Evolutionary conservation across 2,888 invertebrate genomes (phyloP).

Genomic region (Parnassius orleans): DNA sequence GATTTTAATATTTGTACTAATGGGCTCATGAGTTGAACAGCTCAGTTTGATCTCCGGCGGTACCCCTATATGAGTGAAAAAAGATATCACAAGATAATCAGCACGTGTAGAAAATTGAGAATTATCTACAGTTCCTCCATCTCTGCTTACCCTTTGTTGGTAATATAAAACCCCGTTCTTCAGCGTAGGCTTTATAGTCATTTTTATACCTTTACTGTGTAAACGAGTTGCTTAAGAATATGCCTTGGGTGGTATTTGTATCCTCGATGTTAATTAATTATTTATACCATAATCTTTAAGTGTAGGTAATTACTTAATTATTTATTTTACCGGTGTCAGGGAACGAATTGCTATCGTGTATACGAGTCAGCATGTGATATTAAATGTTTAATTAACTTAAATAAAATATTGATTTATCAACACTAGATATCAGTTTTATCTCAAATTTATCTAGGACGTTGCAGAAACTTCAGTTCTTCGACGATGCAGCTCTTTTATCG

Average conservation of each 20-base stretch:
- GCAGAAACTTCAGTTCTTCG: constrained; percentile 41
- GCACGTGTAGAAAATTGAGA: too few species aligned
- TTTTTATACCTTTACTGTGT: too few species aligned
- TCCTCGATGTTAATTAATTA: not conserved
- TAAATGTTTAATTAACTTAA: not conserved
- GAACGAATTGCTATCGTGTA: constrained; percentile 4
- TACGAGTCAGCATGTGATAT: constrained; percentile 1
- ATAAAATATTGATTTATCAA: constrained; percentile 47
- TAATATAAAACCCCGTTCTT: too few species aligned
- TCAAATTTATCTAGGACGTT: constrained; percentile 51
- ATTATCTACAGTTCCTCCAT: too few species aligned
- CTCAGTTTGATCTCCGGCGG: too few species aligned
- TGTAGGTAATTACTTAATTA: not conserved
- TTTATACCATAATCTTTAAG: not conserved
- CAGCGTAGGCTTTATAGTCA: too few species aligned
- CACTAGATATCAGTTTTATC: constrained; percentile 56
- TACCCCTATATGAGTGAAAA: too few species aligned
- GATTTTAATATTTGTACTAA: too few species aligned
- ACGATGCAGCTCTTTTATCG: constrained; percentile 33
- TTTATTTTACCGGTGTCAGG: not conserved
- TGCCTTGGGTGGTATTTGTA: not conserved
- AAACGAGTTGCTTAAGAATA: too few species aligned
- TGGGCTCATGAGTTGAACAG: too few species aligned
- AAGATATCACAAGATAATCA: too few species aligned
- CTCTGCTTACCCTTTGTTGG: too few species aligned